Conservation (phyloP, 2,888 invertebrate species). For the Tethea ocularis region DNA sequence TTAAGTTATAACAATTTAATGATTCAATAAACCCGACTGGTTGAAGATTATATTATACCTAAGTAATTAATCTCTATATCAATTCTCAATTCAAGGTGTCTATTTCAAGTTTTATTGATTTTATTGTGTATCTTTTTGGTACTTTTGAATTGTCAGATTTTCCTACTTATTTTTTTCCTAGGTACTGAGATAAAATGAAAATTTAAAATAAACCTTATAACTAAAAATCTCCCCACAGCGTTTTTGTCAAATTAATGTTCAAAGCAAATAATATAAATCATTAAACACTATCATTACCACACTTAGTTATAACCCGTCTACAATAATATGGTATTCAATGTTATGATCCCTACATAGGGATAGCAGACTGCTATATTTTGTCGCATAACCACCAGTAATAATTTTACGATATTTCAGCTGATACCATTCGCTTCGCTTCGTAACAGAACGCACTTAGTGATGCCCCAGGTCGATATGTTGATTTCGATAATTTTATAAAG, state of each 20-base stretch:
- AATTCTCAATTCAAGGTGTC: constrained; percentile 11
- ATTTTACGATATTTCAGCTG: constrained; percentile 62
- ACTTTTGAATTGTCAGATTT: constrained; percentile 19
- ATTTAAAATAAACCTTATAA: no score
- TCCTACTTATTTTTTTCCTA: neutral
- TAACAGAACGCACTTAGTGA: constrained; percentile 27
- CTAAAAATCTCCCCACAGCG: no score
- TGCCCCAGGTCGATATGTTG: constrained; percentile 11
- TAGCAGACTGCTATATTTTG: constrained; percentile 45
- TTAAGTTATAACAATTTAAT: constrained; percentile 11
- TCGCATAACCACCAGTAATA: constrained; percentile 59
- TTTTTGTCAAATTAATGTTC: no score
- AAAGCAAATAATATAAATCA: neutral
- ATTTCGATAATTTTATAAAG: neutral
- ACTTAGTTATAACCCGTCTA: neutral
- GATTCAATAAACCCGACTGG: constrained; percentile 11
- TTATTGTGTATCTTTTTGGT: constrained; percentile 9
- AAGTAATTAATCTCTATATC: constrained; percentile 15
- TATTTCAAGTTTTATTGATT: constrained; percentile 11
- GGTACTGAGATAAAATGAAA: no score
- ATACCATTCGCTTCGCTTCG: constrained; percentile 26
- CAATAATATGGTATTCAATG: neutral
- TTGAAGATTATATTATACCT: constrained; percentile 1
- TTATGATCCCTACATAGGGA: constrained; percentile 19
- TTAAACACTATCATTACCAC: neutral